Conservation (phyloP, 2,113 vertebrate species). For the Cavia porcellus region DNA sequence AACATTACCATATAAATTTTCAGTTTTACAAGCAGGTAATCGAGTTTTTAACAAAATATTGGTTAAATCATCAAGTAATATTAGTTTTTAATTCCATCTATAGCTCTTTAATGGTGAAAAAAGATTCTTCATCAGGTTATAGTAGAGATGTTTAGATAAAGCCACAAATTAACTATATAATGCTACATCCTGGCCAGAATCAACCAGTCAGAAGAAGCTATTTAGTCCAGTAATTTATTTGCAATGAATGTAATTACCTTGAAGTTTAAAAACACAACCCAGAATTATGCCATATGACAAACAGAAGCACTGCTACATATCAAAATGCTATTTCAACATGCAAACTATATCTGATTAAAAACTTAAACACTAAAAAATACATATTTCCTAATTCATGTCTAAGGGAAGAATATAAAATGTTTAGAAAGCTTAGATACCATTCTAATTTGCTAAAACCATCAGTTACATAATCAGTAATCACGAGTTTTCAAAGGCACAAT, state of each 20-base stretch:
- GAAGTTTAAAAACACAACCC: conserved; percentile 43
- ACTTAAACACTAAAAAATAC: conserved; percentile 33
- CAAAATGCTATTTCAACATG: conserved; percentile 46
- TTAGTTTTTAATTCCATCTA: conserved; percentile 13
- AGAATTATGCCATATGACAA: conserved; percentile 21
- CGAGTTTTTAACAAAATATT: not conserved
- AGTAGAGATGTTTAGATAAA: conserved; percentile 57
- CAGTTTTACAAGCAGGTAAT: conserved; percentile 19
- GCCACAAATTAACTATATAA: conserved; percentile 27
- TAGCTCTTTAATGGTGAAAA: conserved; percentile 40
- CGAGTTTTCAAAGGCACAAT: conserved; percentile 77
- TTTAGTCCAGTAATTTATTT: conserved; percentile 8
- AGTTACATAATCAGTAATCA: conserved; percentile 76
- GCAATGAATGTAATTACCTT: conserved; percentile 39
- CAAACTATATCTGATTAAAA: conserved; percentile 43
- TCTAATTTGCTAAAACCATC: conserved; percentile 51
- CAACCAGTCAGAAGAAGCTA: not conserved
- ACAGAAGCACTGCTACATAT: not conserved
- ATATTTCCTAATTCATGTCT: not conserved
- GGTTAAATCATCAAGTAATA: conserved; percentile 19
- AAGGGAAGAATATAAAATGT: conserved; percentile 22
- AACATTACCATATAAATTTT: not conserved
- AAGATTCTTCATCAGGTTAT: not conserved
- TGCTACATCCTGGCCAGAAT: not conserved
- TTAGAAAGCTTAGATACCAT: conserved; percentile 34